phyloP scores from a whole-genome alignment of 1,140 invertebrate genomes.

The Drosophila tani region DNA sequence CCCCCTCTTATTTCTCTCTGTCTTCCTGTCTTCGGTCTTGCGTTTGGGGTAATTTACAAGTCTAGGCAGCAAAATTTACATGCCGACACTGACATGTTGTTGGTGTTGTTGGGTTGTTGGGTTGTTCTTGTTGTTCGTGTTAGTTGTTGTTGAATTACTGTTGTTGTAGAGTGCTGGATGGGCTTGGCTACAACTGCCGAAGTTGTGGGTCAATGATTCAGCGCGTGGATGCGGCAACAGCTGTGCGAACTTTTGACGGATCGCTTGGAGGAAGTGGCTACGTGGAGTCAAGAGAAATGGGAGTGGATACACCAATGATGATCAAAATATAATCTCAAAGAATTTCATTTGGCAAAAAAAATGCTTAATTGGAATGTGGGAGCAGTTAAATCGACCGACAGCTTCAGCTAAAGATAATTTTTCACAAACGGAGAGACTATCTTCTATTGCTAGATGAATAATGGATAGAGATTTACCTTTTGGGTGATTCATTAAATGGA shows the following conservation, averaged over 20 bases:
- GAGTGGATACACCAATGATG: conserved; percentile 15
- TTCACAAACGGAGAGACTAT: neutral
- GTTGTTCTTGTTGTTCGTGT: conserved; percentile 28
- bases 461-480: neutral
- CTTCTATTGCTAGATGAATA: neutral
- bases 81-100: conserved; percentile 53
- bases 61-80: conserved; percentile 65
- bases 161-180: conserved; percentile 20
- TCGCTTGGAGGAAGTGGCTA: conserved; percentile 18
- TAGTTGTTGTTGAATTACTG: neutral
- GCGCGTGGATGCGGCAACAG: conserved; percentile 61
- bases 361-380: conserved; percentile 21
- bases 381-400: conserved; percentile 5
- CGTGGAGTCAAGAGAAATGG: conserved; percentile 19
- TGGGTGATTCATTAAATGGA: conserved; percentile 2
- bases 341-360: conserved; percentile 10
- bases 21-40: conserved; percentile 47
- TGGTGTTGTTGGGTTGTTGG: conserved; percentile 24
- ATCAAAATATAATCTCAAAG: conserved; percentile 18
- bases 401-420: conserved; percentile 2
- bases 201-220: conserved; percentile 76
- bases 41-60: conserved; percentile 71
- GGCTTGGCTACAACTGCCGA: conserved; percentile 50
- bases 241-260: conserved; percentile 64
- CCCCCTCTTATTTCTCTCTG: neutral